phyloP scores from a whole-genome alignment of 2,113 vertebrate species.

The Chlorodrepanis virens region DNA sequence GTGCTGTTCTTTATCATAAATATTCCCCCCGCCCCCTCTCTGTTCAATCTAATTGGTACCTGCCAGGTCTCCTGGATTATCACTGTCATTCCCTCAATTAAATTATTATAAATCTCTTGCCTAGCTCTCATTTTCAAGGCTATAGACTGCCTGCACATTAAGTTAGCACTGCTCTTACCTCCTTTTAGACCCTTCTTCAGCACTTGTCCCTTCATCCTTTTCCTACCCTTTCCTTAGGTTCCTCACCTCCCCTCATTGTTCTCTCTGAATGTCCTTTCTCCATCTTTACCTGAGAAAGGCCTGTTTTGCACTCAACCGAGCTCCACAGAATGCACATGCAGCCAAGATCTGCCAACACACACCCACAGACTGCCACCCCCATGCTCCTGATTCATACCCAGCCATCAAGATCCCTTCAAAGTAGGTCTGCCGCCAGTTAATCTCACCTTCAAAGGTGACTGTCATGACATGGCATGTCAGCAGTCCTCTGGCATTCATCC shows the following conservation, averaged over 20 bases:
- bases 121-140: background rate
- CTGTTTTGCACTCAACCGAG: background rate
- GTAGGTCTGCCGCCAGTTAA: background rate
- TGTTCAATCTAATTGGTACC: background rate
- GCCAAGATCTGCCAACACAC: background rate
- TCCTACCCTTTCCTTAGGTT: background rate
- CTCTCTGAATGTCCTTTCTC: background rate
- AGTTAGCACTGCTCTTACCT: background rate
- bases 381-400: rapidly evolving
- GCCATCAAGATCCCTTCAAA: background rate
- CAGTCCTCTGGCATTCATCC: background rate
- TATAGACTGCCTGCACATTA: background rate
- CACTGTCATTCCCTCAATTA: background rate
- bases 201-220: background rate
- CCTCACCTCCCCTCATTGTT: background rate
- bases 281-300: background rate
- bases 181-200: background rate
- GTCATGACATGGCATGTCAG: background rate
- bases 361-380: rapidly evolving
- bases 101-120: background rate
- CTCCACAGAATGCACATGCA: background rate
- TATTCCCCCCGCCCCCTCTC: background rate
- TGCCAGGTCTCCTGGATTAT: background rate
- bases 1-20: background rate
- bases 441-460: background rate